Evolutionary conservation across 2,888 invertebrate genomes (phyloP).

Genomic region (Drosophila paracracens): DNA sequence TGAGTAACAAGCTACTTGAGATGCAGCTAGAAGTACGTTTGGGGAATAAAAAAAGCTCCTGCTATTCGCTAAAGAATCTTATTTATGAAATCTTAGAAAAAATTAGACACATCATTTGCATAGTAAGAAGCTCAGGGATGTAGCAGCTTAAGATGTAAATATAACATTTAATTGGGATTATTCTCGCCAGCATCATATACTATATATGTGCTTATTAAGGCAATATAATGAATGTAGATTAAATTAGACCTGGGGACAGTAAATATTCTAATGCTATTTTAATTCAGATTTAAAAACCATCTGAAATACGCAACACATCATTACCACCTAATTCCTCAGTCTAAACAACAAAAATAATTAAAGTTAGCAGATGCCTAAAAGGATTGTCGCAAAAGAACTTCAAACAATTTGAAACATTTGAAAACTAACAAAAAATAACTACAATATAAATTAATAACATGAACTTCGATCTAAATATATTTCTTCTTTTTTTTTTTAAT

Average conservation of each 20-base stretch:
- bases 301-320: too few species aligned
- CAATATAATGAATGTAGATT: not conserved
- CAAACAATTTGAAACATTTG: not conserved
- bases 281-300: too few species aligned
- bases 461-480: not conserved
- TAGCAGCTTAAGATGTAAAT: not conserved
- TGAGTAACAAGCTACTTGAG: not conserved
- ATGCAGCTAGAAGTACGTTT: not conserved
- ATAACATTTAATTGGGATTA: not conserved
- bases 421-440: not conserved
- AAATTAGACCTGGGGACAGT: not conserved
- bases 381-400: not conserved
- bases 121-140: not conserved
- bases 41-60: not conserved
- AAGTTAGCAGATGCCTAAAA: not conserved
- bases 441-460: not conserved
- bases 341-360: not conserved
- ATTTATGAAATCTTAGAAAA: not conserved
- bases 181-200: not conserved
- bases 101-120: constrained; percentile 1
- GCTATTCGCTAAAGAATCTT: not conserved
- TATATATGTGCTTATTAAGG: not conserved
- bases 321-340: too few species aligned
- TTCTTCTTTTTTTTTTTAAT: constrained; percentile 3
- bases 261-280: not conserved